Percentiles rank a stretch among this genome's conserved stretches.
Evolutionary conservation across 2,888 invertebrate genomes (phyloP).

Genomic region (Acleris holmiana): DNA sequence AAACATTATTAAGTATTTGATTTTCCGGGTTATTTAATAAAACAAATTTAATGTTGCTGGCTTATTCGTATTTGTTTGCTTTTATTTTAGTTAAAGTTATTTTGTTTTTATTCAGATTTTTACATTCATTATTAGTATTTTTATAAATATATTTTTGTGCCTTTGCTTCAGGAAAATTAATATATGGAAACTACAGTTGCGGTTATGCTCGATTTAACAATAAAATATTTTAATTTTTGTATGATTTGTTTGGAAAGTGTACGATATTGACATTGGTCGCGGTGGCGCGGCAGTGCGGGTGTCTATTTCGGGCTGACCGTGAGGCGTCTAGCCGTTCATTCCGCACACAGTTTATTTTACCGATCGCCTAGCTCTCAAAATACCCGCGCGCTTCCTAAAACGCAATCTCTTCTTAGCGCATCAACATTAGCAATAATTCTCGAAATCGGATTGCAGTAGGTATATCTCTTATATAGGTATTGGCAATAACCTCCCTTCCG

Average conservation of each 20-base stretch:
- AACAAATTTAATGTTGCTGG: too few relatives aligned
- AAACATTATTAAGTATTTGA: too few relatives aligned
- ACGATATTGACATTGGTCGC: slow-evolving; percentile 69
- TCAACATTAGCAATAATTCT: slow-evolving; percentile 10
- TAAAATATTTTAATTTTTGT: background rate
- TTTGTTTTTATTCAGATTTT: too few relatives aligned
- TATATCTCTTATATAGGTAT: background rate
- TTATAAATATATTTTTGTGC: too few relatives aligned
- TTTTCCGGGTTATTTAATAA: too few relatives aligned
- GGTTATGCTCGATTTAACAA: too few relatives aligned
- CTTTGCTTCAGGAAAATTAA: too few relatives aligned
- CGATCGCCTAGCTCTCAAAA: slow-evolving; percentile 52
- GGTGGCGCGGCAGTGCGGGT: slow-evolving; percentile 53
- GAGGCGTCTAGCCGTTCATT: slow-evolving; percentile 67
- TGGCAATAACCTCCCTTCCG: background rate
- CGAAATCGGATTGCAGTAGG: background rate
- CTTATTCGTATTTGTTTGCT: too few relatives aligned
- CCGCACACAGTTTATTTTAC: slow-evolving; percentile 55
- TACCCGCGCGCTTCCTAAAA: slow-evolving; percentile 47
- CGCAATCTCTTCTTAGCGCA: slow-evolving; percentile 33
- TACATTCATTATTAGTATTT: too few relatives aligned
- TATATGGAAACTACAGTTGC: too few relatives aligned
- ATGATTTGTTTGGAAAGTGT: slow-evolving; percentile 42
- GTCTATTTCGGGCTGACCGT: slow-evolving; percentile 75
- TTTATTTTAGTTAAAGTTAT: too few relatives aligned